Base-by-base conservation (phyloP, 2,113 vertebrate species). In the Ifrita kowaldi region DNA sequence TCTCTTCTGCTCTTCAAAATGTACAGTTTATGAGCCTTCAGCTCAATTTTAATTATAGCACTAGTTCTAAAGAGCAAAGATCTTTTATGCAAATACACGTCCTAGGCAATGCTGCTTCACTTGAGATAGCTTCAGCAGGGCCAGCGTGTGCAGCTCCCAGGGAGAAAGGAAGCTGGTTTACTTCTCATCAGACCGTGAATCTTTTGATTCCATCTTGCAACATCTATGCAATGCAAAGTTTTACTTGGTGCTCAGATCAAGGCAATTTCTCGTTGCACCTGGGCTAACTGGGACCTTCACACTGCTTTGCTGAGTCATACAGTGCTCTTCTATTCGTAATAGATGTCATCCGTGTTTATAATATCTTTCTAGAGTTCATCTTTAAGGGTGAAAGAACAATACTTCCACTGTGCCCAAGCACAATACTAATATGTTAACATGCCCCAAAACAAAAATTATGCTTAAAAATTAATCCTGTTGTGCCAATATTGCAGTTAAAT, bases 381-480 rank as follows among this genome's bases (percentile, higher is more conserved):
- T 83, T 94, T 81, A 87, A 91, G 84, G 53, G 50, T 42, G 41
- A 93, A 88, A 89, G 89, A 94, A 87, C 91, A 94, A 81, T 86
- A 46, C 27, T 87, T 87, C 55, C 63, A 30, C 86, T 80, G 35
- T 92, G 79, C 74, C 39, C 47, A 55, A 87, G 83, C 41, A 53
- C 71, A 55, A 83, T 79, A 35, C 55, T 79, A 47, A 62, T 50
- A 30, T 0, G 0, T 62, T 60, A 90, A 27, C 55, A 49, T 20
- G 26, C 12, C 44, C 52, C 41, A 52, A 76, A 85, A n/a, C 56
- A 87, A 91, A 89, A 53, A 71, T 3, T 5, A 37, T 63, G 46
- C 67, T 78, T 69, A 15, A 87, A 95, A 81, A 42, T 84, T 5
- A 84, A 82, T 44, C 27, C 56, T 73, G 3, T 44, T 68, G 21